Conservation (phyloP, 2,113 vertebrate species). For the Amphilophus citrinellus region DNA sequence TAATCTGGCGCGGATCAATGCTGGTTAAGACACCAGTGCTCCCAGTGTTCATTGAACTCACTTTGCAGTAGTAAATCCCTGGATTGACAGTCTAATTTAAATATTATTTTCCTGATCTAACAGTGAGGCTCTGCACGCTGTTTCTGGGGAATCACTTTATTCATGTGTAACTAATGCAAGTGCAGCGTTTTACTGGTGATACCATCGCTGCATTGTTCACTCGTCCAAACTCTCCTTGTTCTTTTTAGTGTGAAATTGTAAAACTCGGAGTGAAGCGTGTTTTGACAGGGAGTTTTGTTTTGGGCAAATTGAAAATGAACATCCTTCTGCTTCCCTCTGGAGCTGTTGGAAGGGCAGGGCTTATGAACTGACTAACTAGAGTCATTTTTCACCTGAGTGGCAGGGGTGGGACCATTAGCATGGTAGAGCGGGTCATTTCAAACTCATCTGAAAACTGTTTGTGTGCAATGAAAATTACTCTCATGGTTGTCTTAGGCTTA, state of each 20-base stretch:
- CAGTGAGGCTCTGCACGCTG: neutral
- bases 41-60: neutral
- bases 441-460: constrained; percentile 58
- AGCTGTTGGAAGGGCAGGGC: constrained; percentile 22
- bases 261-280: neutral
- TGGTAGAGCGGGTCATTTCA: constrained; percentile 65
- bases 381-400: constrained; percentile 63
- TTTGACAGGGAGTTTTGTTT: neutral
- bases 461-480: constrained; percentile 40
- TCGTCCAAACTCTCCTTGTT: neutral
- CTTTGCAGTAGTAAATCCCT: neutral
- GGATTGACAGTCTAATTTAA: neutral
- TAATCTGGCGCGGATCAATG: neutral
- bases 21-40: neutral
- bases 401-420: constrained; percentile 56
- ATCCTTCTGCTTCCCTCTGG: neutral
- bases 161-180: constrained; percentile 8
- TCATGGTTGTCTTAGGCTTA: constrained; percentile 42
- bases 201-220: neutral
- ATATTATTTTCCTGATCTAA: neutral
- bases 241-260: neutral
- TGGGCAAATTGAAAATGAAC: constrained; percentile 31
- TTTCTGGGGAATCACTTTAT: neutral
- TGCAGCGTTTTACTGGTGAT: neutral
- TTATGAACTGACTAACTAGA: constrained; percentile 32